Evolutionary conservation across 2,113 vertebrate genomes (phyloP).

Genomic region (Azemiops feae): DNA sequence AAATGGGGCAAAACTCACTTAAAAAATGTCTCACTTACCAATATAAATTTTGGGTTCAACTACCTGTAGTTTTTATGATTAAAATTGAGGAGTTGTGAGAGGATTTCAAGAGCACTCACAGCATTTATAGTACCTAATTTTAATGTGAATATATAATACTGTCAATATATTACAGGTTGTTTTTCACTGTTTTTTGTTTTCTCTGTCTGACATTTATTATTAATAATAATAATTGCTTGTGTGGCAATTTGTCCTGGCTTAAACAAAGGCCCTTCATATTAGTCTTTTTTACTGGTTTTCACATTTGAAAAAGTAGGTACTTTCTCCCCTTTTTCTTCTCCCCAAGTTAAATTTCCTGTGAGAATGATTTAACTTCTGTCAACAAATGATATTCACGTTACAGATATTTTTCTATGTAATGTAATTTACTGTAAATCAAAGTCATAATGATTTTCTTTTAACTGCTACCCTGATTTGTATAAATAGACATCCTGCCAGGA

Average conservation of each 20-base stretch:
- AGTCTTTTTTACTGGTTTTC: background rate
- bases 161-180: background rate
- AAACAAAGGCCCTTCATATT: background rate
- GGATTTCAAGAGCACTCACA: conserved; percentile 9
- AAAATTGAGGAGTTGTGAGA: background rate
- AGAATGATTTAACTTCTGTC: background rate
- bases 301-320: background rate
- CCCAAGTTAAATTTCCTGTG: background rate
- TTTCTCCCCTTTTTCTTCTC: background rate
- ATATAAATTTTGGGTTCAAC: background rate
- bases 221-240: background rate
- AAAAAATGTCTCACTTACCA: background rate
- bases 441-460: conserved; percentile 9
- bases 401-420: background rate
- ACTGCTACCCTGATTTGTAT: background rate
- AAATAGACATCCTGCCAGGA: background rate
- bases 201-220: background rate
- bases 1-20: background rate
- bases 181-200: conserved; percentile 8
- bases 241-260: background rate
- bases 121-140: background rate
- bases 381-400: background rate
- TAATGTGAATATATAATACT: background rate
- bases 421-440: conserved; percentile 18
- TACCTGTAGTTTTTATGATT: background rate